These are phyloP conservation scores for Phragmatobia fuliginosa DNA, from an alignment of 2,888 invertebrate species.

Conservation along the genomic window DNA sequence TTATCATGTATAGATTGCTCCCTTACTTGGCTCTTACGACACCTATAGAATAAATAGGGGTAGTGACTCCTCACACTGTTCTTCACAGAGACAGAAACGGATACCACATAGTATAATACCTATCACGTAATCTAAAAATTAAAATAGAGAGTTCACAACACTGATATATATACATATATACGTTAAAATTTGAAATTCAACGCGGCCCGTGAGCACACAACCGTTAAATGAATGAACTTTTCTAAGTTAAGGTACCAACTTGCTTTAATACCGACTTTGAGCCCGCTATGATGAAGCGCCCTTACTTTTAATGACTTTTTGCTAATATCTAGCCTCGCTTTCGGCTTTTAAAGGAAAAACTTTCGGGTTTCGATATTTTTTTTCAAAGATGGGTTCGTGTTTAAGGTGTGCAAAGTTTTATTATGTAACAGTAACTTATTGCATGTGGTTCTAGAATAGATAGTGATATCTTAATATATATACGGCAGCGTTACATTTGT, in stretches of 20 bases:
- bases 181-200: conserved; percentile 76
- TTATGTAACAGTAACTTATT: conserved; percentile 18
- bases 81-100: too few relatives aligned
- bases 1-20: too few relatives aligned
- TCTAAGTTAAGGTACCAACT: conserved; percentile 79
- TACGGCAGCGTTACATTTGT: too few relatives aligned
- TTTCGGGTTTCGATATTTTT: conserved; percentile 48
- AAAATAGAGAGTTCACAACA: conserved; percentile 21
- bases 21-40: too few relatives aligned
- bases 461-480: background rate
- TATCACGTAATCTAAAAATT: background rate
- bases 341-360: conserved; percentile 70
- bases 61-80: too few relatives aligned
- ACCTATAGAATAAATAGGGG: too few relatives aligned
- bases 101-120: background rate
- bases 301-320: conserved; percentile 87
- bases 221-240: conserved; percentile 87
- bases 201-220: conserved; percentile 73
- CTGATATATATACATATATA: conserved; percentile 50
- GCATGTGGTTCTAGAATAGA: background rate
- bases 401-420: conserved; percentile 28
- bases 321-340: conserved; percentile 81
- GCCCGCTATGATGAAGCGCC: conserved; percentile 80
- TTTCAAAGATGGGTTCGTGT: conserved; percentile 30
- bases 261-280: conserved; percentile 82